Evolutionary conservation across 2,797 vertebrate species (phyloP), one percentile per base, ranked within the genome.

Genomic region (Microchirus variegatus): DNA sequence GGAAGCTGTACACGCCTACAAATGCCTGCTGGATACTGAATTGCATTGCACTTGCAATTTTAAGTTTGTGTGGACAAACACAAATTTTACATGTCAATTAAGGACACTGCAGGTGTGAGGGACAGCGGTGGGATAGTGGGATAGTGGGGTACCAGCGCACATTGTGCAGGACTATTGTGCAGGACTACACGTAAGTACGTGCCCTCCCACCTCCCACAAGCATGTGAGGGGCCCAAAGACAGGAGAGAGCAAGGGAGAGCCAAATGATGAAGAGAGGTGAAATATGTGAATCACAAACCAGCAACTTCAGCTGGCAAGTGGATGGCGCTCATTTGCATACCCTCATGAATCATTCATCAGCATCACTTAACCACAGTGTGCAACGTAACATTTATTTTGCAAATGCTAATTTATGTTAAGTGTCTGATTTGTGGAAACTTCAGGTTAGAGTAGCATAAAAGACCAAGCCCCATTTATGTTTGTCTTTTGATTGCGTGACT

Each of bases 351-450:
- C 82, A 90, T 92, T 91, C 88, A 92, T 87, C 42, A 63, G 78
- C 79, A 67, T 87, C 72, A 67, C 82, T 89, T 90, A 70, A 77
- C 84, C 73, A 67, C 76, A 22, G 55, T 37, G 73, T 51, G 18
- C 77, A 85, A 88, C 78, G 84, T 85, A 84, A 80, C 77, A 64
- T 87, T 90, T 91, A 88, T 89, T 89, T 89, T 62, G 75, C 63
- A 72, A 87, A 92, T 91, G 86, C 78, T 88, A 90, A 93, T 91
- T 89, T 90, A 92, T 93, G 90, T 78, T 86, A 91, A 92, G 70
- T 84, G 87, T 75, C 58, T 72, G 79, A 87, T 83, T 87, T 86
- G 62, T n/a, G 72, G 77, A 76, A 87, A 83, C 81, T 85, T 88
- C 80, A 70, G 73, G 80, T 76, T 79, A 12, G 78, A 82, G 73